Percentiles rank a stretch among this genome's conserved stretches.
Evolutionary conservation across 2,113 vertebrate species (phyloP).

Genomic region (Psephotus haematonotus): DNA sequence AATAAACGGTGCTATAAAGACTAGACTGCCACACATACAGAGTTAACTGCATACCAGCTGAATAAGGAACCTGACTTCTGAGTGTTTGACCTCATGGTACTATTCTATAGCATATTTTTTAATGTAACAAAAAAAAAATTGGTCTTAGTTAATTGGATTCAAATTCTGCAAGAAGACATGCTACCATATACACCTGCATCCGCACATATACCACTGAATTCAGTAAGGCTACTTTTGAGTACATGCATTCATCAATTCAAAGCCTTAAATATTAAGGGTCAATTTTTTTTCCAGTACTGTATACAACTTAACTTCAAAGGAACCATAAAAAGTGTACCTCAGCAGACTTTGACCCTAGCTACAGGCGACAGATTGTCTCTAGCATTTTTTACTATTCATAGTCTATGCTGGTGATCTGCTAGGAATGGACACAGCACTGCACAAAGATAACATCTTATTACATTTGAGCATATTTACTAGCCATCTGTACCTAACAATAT

Average conservation of each 20-base stretch:
- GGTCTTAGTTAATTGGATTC: not conserved
- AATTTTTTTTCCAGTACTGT: not conserved
- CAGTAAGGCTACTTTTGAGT: not conserved
- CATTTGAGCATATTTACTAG: constrained; percentile 7
- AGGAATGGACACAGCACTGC: not conserved
- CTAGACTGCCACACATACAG: not conserved
- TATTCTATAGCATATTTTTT: not conserved
- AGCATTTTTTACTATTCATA: constrained; percentile 14
- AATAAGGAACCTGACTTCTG: not conserved
- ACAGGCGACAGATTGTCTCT: constrained; percentile 43
- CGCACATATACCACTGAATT: not conserved
- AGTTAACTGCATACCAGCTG: not conserved
- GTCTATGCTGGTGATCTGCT: constrained; percentile 4
- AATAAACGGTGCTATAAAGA: not conserved
- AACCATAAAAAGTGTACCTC: not conserved
- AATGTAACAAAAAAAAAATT: not conserved
- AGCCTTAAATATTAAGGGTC: not conserved
- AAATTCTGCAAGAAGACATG: not conserved
- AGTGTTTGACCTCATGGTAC: not conserved
- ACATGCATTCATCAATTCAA: not conserved
- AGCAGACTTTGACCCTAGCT: constrained; percentile 60
- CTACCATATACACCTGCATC: not conserved
- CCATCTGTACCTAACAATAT: constrained; percentile 36
- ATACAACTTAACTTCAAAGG: not conserved
- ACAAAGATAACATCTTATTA: constrained; percentile 41